Base-by-base conservation (phyloP, 1,140 invertebrate species). In the Calliopsis andreniformis region DNA sequence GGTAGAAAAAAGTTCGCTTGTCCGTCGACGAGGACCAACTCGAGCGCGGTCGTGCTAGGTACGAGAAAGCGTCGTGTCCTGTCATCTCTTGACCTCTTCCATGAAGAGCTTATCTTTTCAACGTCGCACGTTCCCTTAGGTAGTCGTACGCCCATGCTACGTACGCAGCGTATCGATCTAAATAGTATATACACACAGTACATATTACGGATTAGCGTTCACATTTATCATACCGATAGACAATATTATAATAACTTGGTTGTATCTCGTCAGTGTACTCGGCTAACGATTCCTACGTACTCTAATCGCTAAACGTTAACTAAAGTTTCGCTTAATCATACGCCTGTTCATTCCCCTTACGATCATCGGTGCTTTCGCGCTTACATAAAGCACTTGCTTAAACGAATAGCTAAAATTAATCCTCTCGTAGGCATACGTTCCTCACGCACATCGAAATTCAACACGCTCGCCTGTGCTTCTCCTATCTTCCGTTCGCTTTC, bases 181-280 rank as follows among this genome's bases (percentile, higher is more conserved):
- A 82, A 82, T 85, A 75, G 43, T 80, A 83, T 80, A 83, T 79
- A 86, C 73, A 86, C 73, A 82, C 78, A 86, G 69, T 86, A 85
- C 72, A 85, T 5, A 28, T 86, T 86, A 85, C 78, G 68, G 70
- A 83, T 73, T 86, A 85, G 78, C 76, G 72, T 70, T 85, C 78
- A 86, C 80, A 85, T 86, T 85, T 80, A 86, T 84, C 78, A 53
- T 85, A 85, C 73, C 76, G 75, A 83, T 85, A 86, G 77, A 85
- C 56, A 80, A 80, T 86, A 82, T 76, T 85, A n/a, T n/a, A 79
- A 78, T 77, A 76, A 80, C 70, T 68, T 83, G 66, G 42, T 80
- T 75, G 61, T 72, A 78, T 81, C 71, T 80, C 64, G 35, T 64
- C 75, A 51, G 76, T 68, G 72, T 85, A 80, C 30, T 77, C 55